A percentile compares a stretch with the other conserved stretches of the same genome.
Evolutionary conservation across 1,140 invertebrate species (phyloP).

Genomic region (Nilaparvata lugens): DNA sequence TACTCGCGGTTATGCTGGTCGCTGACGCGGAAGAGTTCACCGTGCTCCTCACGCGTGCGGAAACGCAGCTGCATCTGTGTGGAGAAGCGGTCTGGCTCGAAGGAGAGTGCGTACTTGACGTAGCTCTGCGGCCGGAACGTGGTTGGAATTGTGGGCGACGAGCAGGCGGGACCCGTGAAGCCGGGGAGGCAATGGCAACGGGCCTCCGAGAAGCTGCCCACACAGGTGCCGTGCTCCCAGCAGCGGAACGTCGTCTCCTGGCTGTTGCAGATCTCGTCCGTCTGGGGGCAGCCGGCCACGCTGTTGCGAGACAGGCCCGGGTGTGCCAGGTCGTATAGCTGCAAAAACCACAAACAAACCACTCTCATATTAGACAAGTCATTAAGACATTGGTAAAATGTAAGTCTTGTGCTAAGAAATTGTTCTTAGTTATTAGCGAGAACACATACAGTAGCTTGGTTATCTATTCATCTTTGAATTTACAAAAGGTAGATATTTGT

Average conservation of each 20-base stretch:
- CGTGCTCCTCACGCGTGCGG: conserved; percentile 83
- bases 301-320: conserved; percentile 76
- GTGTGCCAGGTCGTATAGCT: conserved; percentile 83
- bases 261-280: conserved; percentile 77
- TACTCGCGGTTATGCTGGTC: conserved; percentile 93
- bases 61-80: conserved; percentile 89
- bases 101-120: conserved; percentile 90
- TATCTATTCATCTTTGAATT: no score
- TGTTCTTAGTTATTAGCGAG: no score
- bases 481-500: no score
- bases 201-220: conserved; percentile 80
- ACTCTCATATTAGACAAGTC: no score
- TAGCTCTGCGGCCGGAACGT: conserved; percentile 89
- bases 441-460: no score
- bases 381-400: no score
- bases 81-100: conserved; percentile 84
- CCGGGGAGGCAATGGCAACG: conserved; percentile 88
- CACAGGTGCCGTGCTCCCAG: conserved; percentile 86
- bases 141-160: conserved; percentile 70
- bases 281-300: conserved; percentile 77
- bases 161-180: conserved; percentile 80
- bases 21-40: conserved; percentile 83
- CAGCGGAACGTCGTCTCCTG: conserved; percentile 72
- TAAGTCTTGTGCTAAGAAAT: no score
- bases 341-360: conserved; percentile 19